These are phyloP conservation scores for Mellilla xanthometata DNA, from an alignment of 2,888 invertebrate species.

Conservation along the genomic window DNA sequence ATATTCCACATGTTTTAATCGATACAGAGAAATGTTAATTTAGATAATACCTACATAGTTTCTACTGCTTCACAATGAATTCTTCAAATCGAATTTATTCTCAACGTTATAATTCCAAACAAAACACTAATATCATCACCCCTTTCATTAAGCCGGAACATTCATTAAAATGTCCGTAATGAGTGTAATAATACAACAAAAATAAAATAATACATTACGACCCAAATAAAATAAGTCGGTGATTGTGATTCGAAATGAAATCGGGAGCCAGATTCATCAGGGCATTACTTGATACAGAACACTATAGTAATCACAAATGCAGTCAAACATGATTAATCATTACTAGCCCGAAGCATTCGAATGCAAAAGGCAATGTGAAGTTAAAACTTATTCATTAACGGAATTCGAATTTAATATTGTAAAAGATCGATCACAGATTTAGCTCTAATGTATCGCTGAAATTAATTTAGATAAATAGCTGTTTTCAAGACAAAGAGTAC, in stretches of 20 bases:
- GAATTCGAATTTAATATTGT: too few species aligned
- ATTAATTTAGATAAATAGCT: too few species aligned
- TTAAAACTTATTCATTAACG: too few species aligned
- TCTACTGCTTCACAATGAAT: too few species aligned
- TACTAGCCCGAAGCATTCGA: background rate
- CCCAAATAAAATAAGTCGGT: conserved; percentile 46
- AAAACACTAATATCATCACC: conserved; percentile 40
- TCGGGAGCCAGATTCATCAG: conserved; percentile 56
- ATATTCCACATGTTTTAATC: too few species aligned
- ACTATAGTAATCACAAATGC: conserved; percentile 65
- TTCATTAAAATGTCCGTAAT: conserved; percentile 54
- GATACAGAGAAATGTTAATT: too few species aligned
- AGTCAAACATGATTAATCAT: conserved; percentile 63
- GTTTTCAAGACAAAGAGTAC: too few species aligned
- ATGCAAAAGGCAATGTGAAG: background rate
- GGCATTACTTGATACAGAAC: conserved; percentile 43
- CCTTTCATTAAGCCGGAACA: conserved; percentile 51
- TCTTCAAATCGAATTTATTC: conserved; percentile 34
- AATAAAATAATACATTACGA: too few species aligned
- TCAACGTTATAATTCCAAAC: conserved; percentile 31
- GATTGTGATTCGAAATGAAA: conserved; percentile 61
- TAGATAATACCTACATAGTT: too few species aligned
- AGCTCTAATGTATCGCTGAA: too few species aligned
- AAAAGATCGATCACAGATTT: too few species aligned
- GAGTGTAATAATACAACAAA: conserved; percentile 52